Conservation (phyloP, 2,113 vertebrate genomes). For the Astur gentilis region DNA sequence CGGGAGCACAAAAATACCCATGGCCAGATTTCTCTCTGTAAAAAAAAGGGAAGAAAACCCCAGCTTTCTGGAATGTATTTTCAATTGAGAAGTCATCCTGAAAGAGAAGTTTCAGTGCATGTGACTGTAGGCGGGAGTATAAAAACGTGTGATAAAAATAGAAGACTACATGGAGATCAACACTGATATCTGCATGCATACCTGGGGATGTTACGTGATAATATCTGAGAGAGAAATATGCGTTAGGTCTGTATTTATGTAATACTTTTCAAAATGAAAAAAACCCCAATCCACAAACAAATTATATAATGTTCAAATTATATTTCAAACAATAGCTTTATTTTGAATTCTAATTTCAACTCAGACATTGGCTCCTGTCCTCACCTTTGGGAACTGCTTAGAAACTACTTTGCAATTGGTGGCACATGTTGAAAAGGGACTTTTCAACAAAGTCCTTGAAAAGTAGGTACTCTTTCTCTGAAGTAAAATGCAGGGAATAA, state of each 20-base stretch:
- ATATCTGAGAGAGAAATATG: background rate
- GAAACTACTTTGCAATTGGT: background rate
- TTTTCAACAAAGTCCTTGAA: background rate
- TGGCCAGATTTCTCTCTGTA: background rate
- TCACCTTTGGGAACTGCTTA: background rate
- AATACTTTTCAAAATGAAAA: background rate
- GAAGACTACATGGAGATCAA: background rate
- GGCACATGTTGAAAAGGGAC: background rate
- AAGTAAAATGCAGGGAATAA: background rate
- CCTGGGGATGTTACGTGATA: background rate
- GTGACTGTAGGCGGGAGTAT: background rate
- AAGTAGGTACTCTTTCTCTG: background rate
- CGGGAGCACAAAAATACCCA: background rate
- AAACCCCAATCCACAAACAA: background rate
- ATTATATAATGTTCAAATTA: background rate
- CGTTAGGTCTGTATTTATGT: background rate
- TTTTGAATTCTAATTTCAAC: background rate
- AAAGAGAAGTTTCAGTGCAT: conserved; percentile 27
- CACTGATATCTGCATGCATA: background rate
- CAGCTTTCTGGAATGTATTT: background rate
- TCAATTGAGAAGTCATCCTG: conserved; percentile 32
- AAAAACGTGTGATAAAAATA: conserved; percentile 41
- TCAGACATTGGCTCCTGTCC: background rate
- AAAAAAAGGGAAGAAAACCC: background rate
- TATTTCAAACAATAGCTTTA: background rate